Evolutionary conservation across 1,140 invertebrate species (phyloP).

Genomic region (Macrobrachium nipponense): DNA sequence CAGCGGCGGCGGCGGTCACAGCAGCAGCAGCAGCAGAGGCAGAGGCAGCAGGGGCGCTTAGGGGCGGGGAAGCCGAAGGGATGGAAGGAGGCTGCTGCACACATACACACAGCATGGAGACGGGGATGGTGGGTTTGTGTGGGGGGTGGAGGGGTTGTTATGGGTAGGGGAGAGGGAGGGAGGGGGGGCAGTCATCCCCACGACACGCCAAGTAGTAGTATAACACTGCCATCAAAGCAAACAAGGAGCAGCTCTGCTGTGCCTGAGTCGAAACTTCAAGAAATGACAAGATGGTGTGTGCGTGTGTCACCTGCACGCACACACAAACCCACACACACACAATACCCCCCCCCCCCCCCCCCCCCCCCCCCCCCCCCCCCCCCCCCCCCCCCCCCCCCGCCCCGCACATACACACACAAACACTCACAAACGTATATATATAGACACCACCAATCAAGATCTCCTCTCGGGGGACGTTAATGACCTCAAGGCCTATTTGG

Average conservation of each 20-base stretch:
- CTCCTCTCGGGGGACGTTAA: too few species aligned
- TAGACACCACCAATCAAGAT: not conserved
- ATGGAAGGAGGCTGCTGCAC: constrained; percentile 18
- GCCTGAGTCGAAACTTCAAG: not conserved
- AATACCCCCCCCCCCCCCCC: too few species aligned
- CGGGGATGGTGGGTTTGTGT: too few species aligned
- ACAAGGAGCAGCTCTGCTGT: constrained; percentile 18
- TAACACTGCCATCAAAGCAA: constrained; percentile 44
- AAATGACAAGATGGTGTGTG: not conserved
- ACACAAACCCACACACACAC: constrained; percentile 8
- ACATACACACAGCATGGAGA: too few species aligned
- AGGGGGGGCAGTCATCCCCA: too few species aligned
- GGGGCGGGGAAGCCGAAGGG: not conserved
- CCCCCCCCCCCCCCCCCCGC: too few species aligned
- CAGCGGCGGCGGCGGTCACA: not conserved
- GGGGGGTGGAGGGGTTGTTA: too few species aligned
- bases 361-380: too few species aligned
- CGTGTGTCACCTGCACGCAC: constrained; percentile 2
- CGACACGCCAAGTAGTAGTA: too few species aligned
- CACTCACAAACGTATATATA: constrained; percentile 8
- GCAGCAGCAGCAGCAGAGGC: not conserved
- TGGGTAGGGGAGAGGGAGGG: too few species aligned
- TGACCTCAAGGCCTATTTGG: too few species aligned
- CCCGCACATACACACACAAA: constrained; percentile 25
- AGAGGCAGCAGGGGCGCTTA: not conserved